Evolutionary conservation across 2,888 invertebrate species (phyloP).

Genomic region (Slavum lentiscoides): DNA sequence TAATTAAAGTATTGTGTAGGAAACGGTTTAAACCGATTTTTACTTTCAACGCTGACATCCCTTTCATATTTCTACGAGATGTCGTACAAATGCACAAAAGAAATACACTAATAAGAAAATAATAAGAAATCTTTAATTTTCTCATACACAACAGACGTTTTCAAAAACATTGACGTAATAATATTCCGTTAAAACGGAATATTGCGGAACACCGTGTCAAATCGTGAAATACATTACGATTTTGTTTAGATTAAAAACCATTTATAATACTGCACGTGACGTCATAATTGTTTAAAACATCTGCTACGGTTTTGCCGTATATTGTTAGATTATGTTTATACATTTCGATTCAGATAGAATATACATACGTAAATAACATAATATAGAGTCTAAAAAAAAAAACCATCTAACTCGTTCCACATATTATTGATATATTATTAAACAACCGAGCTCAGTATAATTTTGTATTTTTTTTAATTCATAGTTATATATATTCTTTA

Average conservation of each 20-base stretch:
- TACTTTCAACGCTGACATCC: neutral
- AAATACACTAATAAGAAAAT: conserved; percentile 10
- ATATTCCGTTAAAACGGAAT: neutral
- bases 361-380: neutral
- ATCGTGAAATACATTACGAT: neutral
- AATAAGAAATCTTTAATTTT: conserved; percentile 17
- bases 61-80: neutral
- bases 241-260: neutral
- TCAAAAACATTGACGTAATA: neutral
- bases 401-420: neutral
- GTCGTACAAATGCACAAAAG: too few species aligned
- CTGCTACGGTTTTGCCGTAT: neutral
- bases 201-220: neutral
- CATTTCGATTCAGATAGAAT: neutral
- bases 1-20: neutral
- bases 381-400: neutral
- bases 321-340: neutral
- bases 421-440: conserved; percentile 19
- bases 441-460: conserved; percentile 10
- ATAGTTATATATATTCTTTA: conserved; percentile 27
- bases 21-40: neutral
- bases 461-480: conserved; percentile 16
- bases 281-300: neutral
- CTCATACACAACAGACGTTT: neutral
- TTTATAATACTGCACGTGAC: neutral